These are phyloP conservation scores for Hestina assimilis DNA, from an alignment of 1,140 invertebrate species.

Conservation along the genomic window DNA sequence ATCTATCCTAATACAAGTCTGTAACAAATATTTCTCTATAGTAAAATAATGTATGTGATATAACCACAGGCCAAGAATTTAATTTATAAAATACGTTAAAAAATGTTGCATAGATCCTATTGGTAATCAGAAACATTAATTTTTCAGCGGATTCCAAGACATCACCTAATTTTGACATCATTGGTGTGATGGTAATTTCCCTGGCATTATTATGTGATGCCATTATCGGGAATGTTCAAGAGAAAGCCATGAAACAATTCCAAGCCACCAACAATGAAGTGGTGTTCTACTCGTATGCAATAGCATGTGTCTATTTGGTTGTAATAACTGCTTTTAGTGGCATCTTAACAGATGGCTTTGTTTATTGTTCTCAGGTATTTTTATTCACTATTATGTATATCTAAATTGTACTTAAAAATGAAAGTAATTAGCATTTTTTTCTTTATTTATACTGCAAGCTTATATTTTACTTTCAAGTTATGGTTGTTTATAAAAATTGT, in stretches of 20 bases:
- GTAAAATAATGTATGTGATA: too few species aligned
- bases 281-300: constrained; percentile 94
- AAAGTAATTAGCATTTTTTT: too few species aligned
- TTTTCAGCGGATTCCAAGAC: constrained; percentile 91
- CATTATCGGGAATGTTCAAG: constrained; percentile 96
- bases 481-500: too few species aligned
- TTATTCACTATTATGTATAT: neutral
- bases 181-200: constrained; percentile 92
- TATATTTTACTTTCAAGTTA: too few species aligned
- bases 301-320: constrained; percentile 92
- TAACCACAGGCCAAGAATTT: too few species aligned
- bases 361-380: constrained; percentile 87
- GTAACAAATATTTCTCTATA: too few species aligned
- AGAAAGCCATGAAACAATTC: constrained; percentile 93
- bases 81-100: neutral
- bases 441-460: too few species aligned
- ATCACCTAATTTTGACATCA: constrained; percentile 91
- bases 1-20: neutral
- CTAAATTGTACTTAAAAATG: too few species aligned
- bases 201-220: constrained; percentile 94
- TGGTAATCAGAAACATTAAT: constrained; percentile 5
- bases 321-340: constrained; percentile 86
- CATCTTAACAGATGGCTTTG: constrained; percentile 85
- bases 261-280: constrained; percentile 93
- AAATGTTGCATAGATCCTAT: neutral